phyloP scores from a whole-genome alignment of 1,140 invertebrate genomes.

The Sitobion miscanthi region DNA sequence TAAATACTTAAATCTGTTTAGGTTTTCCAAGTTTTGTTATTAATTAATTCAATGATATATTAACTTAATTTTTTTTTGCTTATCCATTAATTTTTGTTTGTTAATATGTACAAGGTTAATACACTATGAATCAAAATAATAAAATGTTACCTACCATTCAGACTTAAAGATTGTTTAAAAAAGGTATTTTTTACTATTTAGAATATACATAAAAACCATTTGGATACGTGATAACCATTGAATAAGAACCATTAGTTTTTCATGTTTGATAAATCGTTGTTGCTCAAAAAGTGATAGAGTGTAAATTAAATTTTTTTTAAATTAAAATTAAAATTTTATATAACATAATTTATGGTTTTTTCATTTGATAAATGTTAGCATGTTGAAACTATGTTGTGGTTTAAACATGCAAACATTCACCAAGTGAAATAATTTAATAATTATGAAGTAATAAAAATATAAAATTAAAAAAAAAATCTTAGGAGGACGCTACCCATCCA shows the following conservation, averaged over 20 bases:
- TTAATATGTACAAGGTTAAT: conserved; percentile 11
- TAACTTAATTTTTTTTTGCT: conserved; percentile 27
- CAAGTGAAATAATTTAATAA: too few relatives aligned
- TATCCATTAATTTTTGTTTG: conserved; percentile 5
- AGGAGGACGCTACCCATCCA: too few relatives aligned
- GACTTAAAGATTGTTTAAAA: background rate
- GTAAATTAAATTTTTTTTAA: too few relatives aligned
- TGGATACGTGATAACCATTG: background rate
- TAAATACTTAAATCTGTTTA: conserved; percentile 7
- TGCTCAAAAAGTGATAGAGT: too few relatives aligned
- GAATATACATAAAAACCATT: background rate
- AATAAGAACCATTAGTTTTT: background rate
- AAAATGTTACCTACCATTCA: conserved; percentile 34
- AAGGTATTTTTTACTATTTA: background rate
- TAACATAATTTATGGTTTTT: too few relatives aligned
- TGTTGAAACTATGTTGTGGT: too few relatives aligned
- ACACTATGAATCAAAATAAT: conserved; percentile 39
- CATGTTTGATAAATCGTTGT: background rate
- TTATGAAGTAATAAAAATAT: too few relatives aligned
- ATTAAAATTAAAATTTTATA: too few relatives aligned
- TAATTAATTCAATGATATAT: conserved; percentile 22
- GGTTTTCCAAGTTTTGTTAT: conserved; percentile 29
- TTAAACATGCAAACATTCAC: too few relatives aligned
- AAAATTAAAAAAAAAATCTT: too few relatives aligned
- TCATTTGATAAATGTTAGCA: too few relatives aligned